These are phyloP conservation scores for Agrotis segetum DNA, from an alignment of 2,888 invertebrate species.

Conservation along the genomic window DNA sequence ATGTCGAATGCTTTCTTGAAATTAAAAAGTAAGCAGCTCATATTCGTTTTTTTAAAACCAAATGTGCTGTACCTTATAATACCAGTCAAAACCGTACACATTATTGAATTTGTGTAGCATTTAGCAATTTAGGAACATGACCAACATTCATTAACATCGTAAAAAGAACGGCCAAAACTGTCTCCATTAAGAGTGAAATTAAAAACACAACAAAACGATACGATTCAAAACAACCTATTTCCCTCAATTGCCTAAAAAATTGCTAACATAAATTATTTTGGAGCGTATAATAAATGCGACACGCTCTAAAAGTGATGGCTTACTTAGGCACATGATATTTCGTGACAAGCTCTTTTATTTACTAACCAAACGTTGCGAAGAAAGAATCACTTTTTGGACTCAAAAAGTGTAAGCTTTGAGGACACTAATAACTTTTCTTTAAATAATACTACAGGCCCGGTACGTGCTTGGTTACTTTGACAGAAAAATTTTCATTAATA, in stretches of 20 bases:
- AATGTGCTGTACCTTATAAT: not conserved
- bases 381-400: slow-evolving; percentile 23
- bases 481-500: too few relatives aligned
- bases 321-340: slow-evolving; percentile 56
- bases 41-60: not conserved
- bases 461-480: too few relatives aligned
- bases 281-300: slow-evolving; percentile 60
- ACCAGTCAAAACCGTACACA: not conserved
- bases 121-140: not conserved
- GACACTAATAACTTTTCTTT: not conserved
- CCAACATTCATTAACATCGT: not conserved
- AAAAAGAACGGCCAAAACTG: not conserved
- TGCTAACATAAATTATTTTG: slow-evolving; percentile 50
- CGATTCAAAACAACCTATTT: slow-evolving; percentile 36
- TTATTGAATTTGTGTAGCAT: not conserved
- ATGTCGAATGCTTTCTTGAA: not conserved
- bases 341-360: slow-evolving; percentile 57
- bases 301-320: slow-evolving; percentile 57
- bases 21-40: not conserved
- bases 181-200: slow-evolving; percentile 32
- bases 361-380: slow-evolving; percentile 12
- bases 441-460: too few relatives aligned
- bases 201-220: slow-evolving; percentile 11
- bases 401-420: not conserved
- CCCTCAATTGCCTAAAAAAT: slow-evolving; percentile 49